A percentile compares a stretch with the other conserved stretches of the same genome.
These are phyloP conservation scores for Netelia fuscicornis DNA, from an alignment of 2,888 invertebrate species.

Conservation along the genomic window DNA sequence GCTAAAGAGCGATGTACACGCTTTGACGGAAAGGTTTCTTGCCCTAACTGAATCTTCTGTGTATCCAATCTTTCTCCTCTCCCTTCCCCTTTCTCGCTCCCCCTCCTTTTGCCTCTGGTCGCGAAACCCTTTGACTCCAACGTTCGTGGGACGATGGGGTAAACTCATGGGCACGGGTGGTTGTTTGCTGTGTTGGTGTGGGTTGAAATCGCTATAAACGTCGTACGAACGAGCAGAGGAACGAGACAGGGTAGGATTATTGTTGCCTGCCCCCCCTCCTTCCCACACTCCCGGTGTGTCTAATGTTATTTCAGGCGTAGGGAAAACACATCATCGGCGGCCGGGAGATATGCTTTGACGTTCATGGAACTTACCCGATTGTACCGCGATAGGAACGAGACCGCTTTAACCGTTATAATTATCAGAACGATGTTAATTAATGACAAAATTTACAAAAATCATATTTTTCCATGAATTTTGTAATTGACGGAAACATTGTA, in stretches of 20 bases:
- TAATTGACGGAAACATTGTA: too few species aligned
- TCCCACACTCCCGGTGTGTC: slow-evolving; percentile 16
- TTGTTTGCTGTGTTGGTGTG: not conserved
- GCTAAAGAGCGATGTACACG: too few species aligned
- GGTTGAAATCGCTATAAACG: not conserved
- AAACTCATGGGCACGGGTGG: not conserved
- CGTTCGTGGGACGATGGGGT: slow-evolving; percentile 7
- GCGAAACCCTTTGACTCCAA: not conserved
- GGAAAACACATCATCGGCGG: slow-evolving; percentile 23
- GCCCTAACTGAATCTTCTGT: not conserved
- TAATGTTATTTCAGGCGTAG: slow-evolving; percentile 50
- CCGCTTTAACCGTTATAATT: not conserved
- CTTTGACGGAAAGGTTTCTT: too few species aligned
- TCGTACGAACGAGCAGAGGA: slow-evolving; percentile 1
- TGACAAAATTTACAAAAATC: not conserved
- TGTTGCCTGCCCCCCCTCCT: slow-evolving; percentile 26
- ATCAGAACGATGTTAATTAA: not conserved
- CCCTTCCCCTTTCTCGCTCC: too few species aligned
- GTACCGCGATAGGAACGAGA: not conserved
- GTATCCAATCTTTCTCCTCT: not conserved
- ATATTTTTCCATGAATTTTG: too few species aligned
- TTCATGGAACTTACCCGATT: not conserved
- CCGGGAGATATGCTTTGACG: not conserved
- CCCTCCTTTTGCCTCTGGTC: not conserved
- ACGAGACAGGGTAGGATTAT: slow-evolving; percentile 44